Base-by-base conservation (phyloP, 2,888 invertebrate genomes). In the Scelioninae gen. 1 region DNA sequence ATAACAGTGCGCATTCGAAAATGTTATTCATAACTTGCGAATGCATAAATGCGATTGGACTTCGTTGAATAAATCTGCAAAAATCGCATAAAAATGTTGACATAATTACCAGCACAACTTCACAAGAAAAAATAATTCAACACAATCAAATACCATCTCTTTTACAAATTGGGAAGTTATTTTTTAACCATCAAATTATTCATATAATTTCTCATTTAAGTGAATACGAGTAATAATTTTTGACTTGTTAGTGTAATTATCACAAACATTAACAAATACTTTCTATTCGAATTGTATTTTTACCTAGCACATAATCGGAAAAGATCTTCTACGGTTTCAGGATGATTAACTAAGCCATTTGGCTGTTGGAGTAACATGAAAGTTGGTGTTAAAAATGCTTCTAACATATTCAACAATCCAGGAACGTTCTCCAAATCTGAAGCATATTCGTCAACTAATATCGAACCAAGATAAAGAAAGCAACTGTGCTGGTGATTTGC, bases 321-420 rank as follows among this genome's bases (percentile, higher is more conserved):
- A 85, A 99, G 95, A 91, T 99, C 99, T 91, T 99, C 99, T 0
- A 99, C 98, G 0, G 99, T 99, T 90, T 99, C 99, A 0, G 99
- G 99, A 93, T 99, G 97, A 92, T 98, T 96, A 79, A 95, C 94
- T 53, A 99, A 93, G 0, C 98, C 98, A 89, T 96, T 94, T 79
- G 95, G 94, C 87, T 94, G 95, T 92, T 97, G 96, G 84, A 99
- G 94, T 89, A 98, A 93, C 45, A 94, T 94, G 90, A 97, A 96
- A n/a, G 97, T 96, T 23, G 96, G 95, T 84, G 95, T 95, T 87
- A 97, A 94, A 88, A 97, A 95, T 51, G 97, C 97, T 92, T 96
- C 95, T 86, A 98, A 93, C 96, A 99, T 97, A 87, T 95, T 95
- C 53, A 98, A 92, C 31, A 99, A 94, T 76, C 97, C 97, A 69